phyloP scores from a whole-genome alignment of 1,140 invertebrate species.

The Meloidogyne exigua region DNA sequence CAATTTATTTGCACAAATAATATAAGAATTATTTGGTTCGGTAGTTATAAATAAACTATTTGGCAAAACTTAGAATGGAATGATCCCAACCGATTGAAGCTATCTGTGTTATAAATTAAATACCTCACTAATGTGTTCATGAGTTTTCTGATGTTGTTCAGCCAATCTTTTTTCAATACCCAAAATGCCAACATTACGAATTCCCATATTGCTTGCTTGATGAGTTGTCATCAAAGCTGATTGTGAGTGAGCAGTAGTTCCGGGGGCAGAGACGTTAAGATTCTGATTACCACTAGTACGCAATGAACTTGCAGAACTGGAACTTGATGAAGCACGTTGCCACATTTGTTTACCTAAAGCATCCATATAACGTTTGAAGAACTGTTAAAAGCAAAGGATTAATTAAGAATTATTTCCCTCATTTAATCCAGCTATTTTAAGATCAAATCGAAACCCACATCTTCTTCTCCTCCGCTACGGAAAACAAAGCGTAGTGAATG shows the following conservation, averaged over 20 bases:
- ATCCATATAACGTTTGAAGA: slow-evolving; percentile 67
- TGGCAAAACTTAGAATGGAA: no score
- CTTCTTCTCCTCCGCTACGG: slow-evolving; percentile 62
- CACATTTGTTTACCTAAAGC: slow-evolving; percentile 65
- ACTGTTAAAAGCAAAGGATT: slow-evolving; percentile 65
- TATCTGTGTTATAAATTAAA: background rate
- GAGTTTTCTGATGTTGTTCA: slow-evolving; percentile 82
- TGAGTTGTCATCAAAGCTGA: background rate
- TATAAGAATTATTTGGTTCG: no score
- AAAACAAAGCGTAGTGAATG: slow-evolving; percentile 55
- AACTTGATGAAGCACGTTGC: slow-evolving; percentile 63
- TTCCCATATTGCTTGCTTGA: background rate
- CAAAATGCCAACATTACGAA: slow-evolving; percentile 76
- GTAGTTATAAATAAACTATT: no score
- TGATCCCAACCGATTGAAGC: no score
- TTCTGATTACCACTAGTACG: slow-evolving; percentile 34
- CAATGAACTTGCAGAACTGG: slow-evolving; percentile 54
- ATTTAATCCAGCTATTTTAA: background rate
- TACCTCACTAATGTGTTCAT: slow-evolving; percentile 76
- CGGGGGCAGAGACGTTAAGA: background rate
- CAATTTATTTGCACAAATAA: no score
- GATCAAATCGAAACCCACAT: slow-evolving; percentile 47
- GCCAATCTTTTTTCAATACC: slow-evolving; percentile 89
- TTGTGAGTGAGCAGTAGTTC: slow-evolving; percentile 16
- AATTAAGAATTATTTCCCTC: background rate